Evolutionary conservation across 64 coral and sea anemone species (phyloP), one percentile per base, ranked within the genome.

Genomic region (Acropora yongei): DNA sequence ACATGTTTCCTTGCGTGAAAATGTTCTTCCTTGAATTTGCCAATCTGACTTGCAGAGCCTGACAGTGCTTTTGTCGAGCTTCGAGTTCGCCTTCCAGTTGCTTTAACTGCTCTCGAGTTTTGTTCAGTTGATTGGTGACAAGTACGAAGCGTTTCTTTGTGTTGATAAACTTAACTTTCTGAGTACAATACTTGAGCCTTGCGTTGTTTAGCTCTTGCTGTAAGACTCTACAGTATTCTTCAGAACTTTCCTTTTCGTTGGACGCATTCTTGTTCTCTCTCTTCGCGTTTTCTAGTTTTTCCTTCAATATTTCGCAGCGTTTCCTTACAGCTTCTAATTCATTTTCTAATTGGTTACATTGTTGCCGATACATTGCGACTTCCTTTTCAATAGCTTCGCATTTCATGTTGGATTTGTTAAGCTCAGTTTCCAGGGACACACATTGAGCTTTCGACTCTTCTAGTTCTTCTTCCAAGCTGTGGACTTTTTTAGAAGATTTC

Each of bases 141-240:
- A 76, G 40, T 8, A 83, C 78, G 39, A 91, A 98, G 14, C 94
- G 90, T 42, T 94, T 94, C 30, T 95, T 95, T 8, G 96, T 94
- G 86, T 98, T 98, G 1, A 93, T 93, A 45, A 98, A 95, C 50
- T 92, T 95, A 12, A 98, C 95, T 88, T 95, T 98, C 50, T 98
- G 93, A 2, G 93, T 89, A 69, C 96, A 98, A 46, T 90, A 98
- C 72, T 98, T 98, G 58, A 98, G 92, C 69, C 95, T 98, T 45
- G 96, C 86, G 8, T 84, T 76, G 81, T 98, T 98, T 2, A 98
- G 79, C 72, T 98, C 96, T 93, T 98, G 91, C 76, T 98, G 96
- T 48, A 98, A 88, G 18, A 96, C 77, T 40, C 89, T 85, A n/a
- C 93, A 91, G 63, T 98, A 93, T 57, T 98, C 93, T 74, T 94